Base-by-base conservation (phyloP, 2,113 vertebrate species). In the Psilopogon haemacephalus region DNA sequence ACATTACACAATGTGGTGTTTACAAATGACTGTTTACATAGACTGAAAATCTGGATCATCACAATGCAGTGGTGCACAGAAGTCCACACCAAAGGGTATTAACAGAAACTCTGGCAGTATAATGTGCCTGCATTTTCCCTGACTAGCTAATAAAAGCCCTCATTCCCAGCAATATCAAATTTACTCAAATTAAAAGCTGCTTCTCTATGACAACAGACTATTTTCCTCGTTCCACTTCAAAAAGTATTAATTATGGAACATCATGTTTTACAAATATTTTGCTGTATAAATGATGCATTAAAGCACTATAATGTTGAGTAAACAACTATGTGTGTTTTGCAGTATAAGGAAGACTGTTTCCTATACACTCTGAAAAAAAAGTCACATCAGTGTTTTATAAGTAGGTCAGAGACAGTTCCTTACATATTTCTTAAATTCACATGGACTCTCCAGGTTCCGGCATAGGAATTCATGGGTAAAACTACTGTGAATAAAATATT, bases 401-500 rank as follows among this genome's bases (percentile, higher is more conserved):
- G 87, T 97, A 97, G 96, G 96, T 96, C 95, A 95, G 60, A 59
- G 68, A 80, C 86, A 84, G 84, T 81, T 93, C 37, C 50, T 87
- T 84, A 92, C 4, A 16, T 93, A 80, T 93, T 94, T 91, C 93
- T 86, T 88, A 95, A 96, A 96, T 90, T 95, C 90, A 86, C 84
- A 86, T 63, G 82, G 59, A 94, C 82, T 84, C 58, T 95, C 40
- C 87, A 88, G 73, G 84, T 95, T 96, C 68, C 1, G 15, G 86
- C 74, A 65, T 30, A 87, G 83, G 80, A 92, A 94, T 74, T 89
- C 69, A 64, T 33, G 44, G 91, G 82, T 83, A 84, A 94, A 96
- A 84, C 84, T 78, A 73, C 83, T 67, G 60, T 75, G 55, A 95
- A 95, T 96, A 85, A 97, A 97, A 96, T 94, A 97, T 96, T 97